phyloP scores from a whole-genome alignment of 2,113 vertebrate species.

The Tringa solitaria region DNA sequence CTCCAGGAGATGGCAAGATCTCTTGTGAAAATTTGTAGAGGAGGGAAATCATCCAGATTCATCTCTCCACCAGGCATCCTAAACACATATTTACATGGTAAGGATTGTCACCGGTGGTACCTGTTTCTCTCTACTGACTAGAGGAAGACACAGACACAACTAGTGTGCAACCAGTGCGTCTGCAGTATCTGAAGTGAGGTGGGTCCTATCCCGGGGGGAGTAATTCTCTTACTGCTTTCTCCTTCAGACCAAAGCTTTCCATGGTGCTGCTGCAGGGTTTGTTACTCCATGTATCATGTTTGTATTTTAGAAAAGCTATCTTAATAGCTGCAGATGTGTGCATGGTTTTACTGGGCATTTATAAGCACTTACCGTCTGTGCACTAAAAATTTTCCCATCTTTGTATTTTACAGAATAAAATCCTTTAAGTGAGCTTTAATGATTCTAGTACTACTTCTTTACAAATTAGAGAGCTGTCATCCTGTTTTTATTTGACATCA shows the following conservation, averaged over 20 bases:
- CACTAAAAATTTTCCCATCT: neutral
- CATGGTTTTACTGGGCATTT: slow-evolving; percentile 6
- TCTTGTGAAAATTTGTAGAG: neutral
- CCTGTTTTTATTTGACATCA: neutral
- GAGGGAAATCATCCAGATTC: neutral
- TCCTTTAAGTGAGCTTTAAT: slow-evolving; percentile 4
- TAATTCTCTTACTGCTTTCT: neutral
- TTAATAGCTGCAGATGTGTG: neutral
- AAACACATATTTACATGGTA: neutral
- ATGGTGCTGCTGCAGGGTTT: neutral
- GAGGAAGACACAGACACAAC: neutral
- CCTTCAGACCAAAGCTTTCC: slow-evolving; percentile 5
- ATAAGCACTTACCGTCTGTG: neutral
- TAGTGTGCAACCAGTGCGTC: neutral
- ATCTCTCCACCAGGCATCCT: neutral
- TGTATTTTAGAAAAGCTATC: slow-evolving; percentile 9
- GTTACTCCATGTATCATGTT: neutral
- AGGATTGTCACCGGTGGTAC: neutral
- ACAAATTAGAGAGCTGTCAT: neutral
- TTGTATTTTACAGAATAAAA: neutral
- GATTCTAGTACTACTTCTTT: neutral
- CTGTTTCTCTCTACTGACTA: neutral
- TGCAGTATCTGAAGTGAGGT: neutral
- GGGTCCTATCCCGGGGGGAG: neutral
- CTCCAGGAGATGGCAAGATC: neutral